Percentiles rank a stretch among this genome's conserved stretches.
Conservation (phyloP, 2,888 invertebrate genomes). For the Plemyria rubiginata region DNA sequence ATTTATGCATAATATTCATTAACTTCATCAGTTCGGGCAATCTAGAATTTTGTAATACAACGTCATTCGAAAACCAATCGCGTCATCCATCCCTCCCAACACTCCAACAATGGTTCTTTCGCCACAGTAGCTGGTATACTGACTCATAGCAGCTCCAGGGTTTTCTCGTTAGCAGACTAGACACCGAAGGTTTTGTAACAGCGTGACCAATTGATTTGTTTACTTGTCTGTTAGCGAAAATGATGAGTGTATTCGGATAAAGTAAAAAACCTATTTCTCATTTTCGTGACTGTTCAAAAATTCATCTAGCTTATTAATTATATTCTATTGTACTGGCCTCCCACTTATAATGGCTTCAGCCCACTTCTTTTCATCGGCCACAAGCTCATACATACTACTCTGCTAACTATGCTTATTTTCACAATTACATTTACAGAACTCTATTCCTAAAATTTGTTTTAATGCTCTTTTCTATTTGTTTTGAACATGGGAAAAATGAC, state of each 20-base stretch:
- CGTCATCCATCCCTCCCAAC: constrained; percentile 15
- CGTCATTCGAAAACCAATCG: not conserved
- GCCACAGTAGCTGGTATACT: constrained; percentile 22
- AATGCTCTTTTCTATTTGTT: no score
- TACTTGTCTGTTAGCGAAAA: constrained; percentile 13
- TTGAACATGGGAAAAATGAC: no score
- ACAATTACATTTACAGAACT: no score
- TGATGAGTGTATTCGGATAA: not conserved
- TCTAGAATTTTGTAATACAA: constrained; percentile 1
- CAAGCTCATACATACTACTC: no score
- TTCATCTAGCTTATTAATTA: no score
- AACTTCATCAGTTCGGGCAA: not conserved
- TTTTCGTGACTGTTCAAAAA: no score
- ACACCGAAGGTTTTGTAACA: constrained; percentile 28
- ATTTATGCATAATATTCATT: no score
- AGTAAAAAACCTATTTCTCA: not conserved
- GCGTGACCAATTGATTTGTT: constrained; percentile 22
- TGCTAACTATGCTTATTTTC: no score
- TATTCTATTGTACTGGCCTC: no score
- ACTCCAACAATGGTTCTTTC: constrained; percentile 11
- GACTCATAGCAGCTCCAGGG: constrained; percentile 30
- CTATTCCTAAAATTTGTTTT: no score
- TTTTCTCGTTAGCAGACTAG: constrained; percentile 30
- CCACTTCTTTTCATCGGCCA: no score
- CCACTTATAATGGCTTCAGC: no score